Percentiles rank a stretch among this genome's conserved stretches.
phyloP scores from a whole-genome alignment of 2,888 invertebrate species.

The Germaria angustata region DNA sequence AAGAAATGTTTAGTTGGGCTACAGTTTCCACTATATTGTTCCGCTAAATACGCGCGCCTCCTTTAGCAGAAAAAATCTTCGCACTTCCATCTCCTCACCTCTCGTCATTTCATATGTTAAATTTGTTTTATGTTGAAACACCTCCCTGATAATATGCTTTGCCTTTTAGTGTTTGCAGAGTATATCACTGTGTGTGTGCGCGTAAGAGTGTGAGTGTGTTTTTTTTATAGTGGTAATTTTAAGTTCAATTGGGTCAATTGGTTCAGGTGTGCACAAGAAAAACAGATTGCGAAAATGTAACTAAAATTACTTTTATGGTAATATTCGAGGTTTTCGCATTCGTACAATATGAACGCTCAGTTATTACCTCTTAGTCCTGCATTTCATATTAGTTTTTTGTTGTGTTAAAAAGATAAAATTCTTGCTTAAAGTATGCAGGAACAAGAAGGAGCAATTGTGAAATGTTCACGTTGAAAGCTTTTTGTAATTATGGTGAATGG shows the following conservation, averaged over 20 bases:
- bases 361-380: background rate
- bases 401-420: conserved; percentile 25
- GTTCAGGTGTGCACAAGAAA: conserved; percentile 62
- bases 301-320: conserved; percentile 65
- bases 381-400: background rate
- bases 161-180: too few relatives aligned
- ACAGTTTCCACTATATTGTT: conserved; percentile 27
- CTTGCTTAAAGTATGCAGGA: too few relatives aligned
- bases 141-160: background rate
- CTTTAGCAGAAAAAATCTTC: background rate
- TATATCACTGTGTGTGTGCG: background rate
- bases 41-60: conserved; percentile 25
- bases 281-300: conserved; percentile 65
- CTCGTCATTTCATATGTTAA: too few relatives aligned
- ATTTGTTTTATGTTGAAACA: conserved; percentile 39
- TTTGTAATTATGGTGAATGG: conserved; percentile 62
- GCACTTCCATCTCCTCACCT: background rate
- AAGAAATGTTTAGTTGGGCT: conserved; percentile 20
- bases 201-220: background rate
- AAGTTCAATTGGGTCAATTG: conserved; percentile 62
- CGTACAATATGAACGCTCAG: conserved; percentile 15
- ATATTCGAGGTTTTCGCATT: conserved; percentile 58
- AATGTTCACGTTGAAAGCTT: conserved; percentile 65
- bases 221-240: conserved; percentile 47
- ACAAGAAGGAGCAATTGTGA: conserved; percentile 26